Conservation (phyloP, 2,113 vertebrate genomes). For the Guaruba guarouba region DNA sequence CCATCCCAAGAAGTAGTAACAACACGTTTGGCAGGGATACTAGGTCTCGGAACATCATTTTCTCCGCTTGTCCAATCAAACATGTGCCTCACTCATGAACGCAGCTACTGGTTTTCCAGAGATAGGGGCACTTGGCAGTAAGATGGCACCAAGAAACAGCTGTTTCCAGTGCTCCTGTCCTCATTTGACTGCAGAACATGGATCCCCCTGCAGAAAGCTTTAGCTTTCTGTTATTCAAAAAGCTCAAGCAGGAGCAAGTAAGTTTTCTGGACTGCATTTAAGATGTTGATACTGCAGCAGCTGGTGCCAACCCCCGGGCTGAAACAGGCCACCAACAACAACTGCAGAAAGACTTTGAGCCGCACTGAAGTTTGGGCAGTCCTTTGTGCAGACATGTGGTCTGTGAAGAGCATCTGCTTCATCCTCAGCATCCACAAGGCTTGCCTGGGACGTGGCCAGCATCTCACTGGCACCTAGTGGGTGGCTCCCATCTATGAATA, state of each 20-base stretch:
- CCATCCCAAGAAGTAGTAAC: neutral
- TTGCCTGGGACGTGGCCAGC: neutral
- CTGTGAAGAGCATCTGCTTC: neutral
- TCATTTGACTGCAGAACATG: neutral
- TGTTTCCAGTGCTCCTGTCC: neutral
- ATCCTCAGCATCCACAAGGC: neutral
- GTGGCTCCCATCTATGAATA: neutral
- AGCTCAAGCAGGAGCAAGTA: neutral
- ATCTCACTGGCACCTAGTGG: neutral
- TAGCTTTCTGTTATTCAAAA: neutral
- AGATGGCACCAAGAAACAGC: neutral
- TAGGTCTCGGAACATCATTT: neutral
- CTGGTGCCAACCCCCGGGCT: accelerated
- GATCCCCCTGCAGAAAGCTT: neutral
- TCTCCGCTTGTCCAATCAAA: neutral
- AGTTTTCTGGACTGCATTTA: neutral
- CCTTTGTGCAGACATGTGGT: neutral
- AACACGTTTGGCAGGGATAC: accelerated
- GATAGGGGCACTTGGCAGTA: neutral
- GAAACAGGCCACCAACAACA: neutral
- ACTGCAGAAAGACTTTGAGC: neutral
- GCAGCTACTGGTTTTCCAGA: neutral
- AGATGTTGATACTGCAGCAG: neutral
- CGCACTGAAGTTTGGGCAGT: neutral
- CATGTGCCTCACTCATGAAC: neutral